Base-by-base conservation (phyloP, 2,797 vertebrate species). In the Catharus ustulatus region DNA sequence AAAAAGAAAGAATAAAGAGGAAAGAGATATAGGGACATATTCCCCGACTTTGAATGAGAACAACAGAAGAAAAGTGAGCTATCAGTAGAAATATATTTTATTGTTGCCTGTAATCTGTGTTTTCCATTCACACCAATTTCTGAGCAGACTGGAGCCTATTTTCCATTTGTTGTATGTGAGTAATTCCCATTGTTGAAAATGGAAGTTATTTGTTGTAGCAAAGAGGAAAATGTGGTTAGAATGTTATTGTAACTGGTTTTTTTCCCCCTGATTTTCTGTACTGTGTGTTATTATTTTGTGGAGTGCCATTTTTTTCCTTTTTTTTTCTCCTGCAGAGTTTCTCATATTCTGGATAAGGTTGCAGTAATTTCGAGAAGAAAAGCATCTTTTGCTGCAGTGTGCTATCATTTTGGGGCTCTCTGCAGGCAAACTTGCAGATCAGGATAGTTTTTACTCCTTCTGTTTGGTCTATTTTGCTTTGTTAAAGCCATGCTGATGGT, bases 101-200 rank as follows among this genome's bases (percentile, higher is more conserved):
- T 74, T 84, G 69, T 75, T 93, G 66, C 59, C 52, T 94, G 45
- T 90, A 95, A 95, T 96, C 58, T 96, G 13, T 90, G 36, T 84
- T 94, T 95, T 88, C 77, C 77, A 88, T 93, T 96, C 67, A 84
- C 61, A 85, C 83, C 71, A 82, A 93, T 96, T 96, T 96, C 77
- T 93, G 59, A 86, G 58, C 52, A 94, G 67, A 76, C 63, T 72
- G 51, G 48, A 63, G 32, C 36, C 71, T 87, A 74, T 96, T 95
- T 96, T 93, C 77, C 52, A 79, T 93, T 93, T 88, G 43, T 78
- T 93, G 71, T 89, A 40, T 62, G 29, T 73, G 77, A 87, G 59
- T 84, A 95, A 63, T 72, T 82, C 19, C 26, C 40, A 61, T 90
- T 94, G 85, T 90, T 92, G 90, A 79, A 91, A 96, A 92, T 92